These are phyloP conservation scores for Clanis bilineata DNA, from an alignment of 2,888 invertebrate species.

Conservation along the genomic window DNA sequence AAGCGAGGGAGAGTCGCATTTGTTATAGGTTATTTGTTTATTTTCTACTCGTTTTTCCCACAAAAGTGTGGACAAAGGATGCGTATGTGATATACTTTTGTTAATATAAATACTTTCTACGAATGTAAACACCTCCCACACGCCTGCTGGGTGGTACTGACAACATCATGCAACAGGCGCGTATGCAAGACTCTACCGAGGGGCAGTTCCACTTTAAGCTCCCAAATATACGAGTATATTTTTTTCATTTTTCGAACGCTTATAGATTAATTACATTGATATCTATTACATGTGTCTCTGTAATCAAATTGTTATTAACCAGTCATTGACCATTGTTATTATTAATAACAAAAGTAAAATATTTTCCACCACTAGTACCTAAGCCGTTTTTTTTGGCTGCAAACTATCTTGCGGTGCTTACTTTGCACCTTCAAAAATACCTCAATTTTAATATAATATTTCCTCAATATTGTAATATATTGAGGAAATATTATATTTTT, in stretches of 20 bases:
- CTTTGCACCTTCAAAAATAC: too few relatives aligned
- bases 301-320: too few relatives aligned
- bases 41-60: slow-evolving; percentile 12
- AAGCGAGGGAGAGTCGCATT: background rate
- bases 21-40: slow-evolving; percentile 1
- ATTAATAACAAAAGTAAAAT: too few relatives aligned
- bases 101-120: background rate
- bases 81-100: slow-evolving; percentile 8
- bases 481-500: too few relatives aligned
- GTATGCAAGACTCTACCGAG: background rate
- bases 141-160: slow-evolving; percentile 23
- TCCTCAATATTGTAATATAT: too few relatives aligned
- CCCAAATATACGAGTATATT: background rate
- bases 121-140: slow-evolving; percentile 10
- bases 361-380: too few relatives aligned
- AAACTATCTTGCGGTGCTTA: too few relatives aligned
- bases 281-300: too few relatives aligned
- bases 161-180: slow-evolving; percentile 8
- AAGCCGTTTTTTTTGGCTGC: too few relatives aligned
- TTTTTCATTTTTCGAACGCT: background rate
- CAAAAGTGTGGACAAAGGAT: slow-evolving; percentile 12
- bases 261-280: too few relatives aligned
- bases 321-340: too few relatives aligned
- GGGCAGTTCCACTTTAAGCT: background rate
- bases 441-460: too few relatives aligned